Evolutionary conservation across 2,113 vertebrate species (phyloP).

Genomic region (Mus spicilegus): DNA sequence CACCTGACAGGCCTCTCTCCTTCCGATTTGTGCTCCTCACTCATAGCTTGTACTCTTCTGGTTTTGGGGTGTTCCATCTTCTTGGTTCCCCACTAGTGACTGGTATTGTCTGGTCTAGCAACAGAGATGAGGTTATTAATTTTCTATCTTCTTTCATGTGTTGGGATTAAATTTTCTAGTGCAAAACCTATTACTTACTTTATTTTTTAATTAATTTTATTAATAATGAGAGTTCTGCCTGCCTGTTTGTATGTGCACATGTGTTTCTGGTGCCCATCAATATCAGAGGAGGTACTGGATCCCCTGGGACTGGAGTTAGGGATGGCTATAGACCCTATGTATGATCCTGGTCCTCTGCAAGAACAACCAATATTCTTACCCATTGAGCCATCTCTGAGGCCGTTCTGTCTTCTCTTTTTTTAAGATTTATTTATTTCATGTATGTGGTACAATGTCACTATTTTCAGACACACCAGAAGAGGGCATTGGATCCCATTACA

Average conservation of each 20-base stretch:
- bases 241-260: not conserved
- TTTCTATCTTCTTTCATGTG: not conserved
- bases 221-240: not conserved
- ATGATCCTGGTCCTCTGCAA: not conserved
- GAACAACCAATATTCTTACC: not conserved
- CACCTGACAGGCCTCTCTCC: not conserved
- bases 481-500: no score
- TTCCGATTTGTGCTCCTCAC: not conserved
- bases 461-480: no score
- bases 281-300: not conserved
- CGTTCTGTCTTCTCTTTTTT: no score
- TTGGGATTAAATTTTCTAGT: slow-evolving; percentile 8
- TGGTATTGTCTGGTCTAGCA: not conserved
- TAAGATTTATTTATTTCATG: no score
- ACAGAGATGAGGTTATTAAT: not conserved
- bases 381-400: no score
- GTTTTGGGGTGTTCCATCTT: not conserved
- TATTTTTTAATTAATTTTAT: not conserved
- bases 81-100: not conserved
- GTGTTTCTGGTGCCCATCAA: not conserved
- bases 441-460: no score
- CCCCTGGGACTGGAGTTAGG: not conserved
- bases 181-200: not conserved
- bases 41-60: not conserved
- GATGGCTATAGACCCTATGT: not conserved